A percentile compares a stretch with the other conserved stretches of the same genome.
Evolutionary conservation across 2,797 vertebrate genomes (phyloP).

Genomic region (Dendrocincla tyrannina): DNA sequence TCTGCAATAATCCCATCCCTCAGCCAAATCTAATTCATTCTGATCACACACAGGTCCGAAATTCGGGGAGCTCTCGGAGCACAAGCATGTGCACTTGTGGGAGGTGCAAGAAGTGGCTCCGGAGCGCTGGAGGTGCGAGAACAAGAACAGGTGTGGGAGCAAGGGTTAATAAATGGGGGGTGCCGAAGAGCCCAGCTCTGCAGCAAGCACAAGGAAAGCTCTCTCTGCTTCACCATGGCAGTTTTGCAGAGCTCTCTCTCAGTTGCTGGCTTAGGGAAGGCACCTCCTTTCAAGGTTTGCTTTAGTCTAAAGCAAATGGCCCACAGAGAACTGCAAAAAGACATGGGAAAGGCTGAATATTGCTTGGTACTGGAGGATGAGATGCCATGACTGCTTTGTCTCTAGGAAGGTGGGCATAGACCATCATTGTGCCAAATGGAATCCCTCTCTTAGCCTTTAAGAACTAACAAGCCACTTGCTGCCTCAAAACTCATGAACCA

Average conservation of each 20-base stretch:
- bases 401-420: not conserved
- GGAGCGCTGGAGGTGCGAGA: not conserved
- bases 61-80: constrained; percentile 50
- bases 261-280: rapidly evolving
- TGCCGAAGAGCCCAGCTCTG: not conserved
- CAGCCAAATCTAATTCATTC: constrained; percentile 57
- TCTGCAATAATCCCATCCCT: constrained; percentile 58
- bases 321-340: rapidly evolving
- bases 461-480: not conserved
- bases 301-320: not conserved
- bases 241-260: not conserved
- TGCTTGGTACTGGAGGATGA: not conserved
- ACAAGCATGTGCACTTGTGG: constrained; percentile 57
- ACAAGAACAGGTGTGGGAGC: constrained; percentile 52
- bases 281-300: not conserved
- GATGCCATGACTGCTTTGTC: rapidly evolving
- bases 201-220: not conserved
- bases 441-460: not conserved
- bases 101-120: constrained; percentile 55
- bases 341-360: rapidly evolving
- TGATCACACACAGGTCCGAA: constrained; percentile 37
- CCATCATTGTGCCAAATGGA: rapidly evolving
- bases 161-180: not conserved
- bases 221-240: rapidly evolving
- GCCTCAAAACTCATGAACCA: rapidly evolving